Percentiles rank a stretch among this genome's conserved stretches.
phyloP scores from a whole-genome alignment of 2,888 invertebrate species.

The Microctonus hyperodae region DNA sequence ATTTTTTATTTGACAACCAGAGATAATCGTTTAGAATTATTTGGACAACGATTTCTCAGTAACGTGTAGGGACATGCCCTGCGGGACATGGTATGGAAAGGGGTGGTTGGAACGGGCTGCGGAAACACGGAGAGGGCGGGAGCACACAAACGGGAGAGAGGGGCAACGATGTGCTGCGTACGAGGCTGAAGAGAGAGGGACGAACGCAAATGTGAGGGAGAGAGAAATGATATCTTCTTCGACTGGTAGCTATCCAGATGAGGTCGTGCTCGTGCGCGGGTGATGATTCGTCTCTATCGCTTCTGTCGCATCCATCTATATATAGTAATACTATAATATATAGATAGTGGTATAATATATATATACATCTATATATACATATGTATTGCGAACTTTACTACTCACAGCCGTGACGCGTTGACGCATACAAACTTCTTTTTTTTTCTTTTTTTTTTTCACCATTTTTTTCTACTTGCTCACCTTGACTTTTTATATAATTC shows the following conservation, averaged over 20 bases:
- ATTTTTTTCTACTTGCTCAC: too few species aligned
- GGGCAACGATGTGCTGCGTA: slow-evolving; percentile 28
- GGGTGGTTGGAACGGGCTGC: slow-evolving; percentile 60
- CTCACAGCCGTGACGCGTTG: too few species aligned
- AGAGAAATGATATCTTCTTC: not conserved
- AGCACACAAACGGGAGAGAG: slow-evolving; percentile 31
- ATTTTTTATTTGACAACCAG: not conserved
- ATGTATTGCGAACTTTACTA: not conserved
- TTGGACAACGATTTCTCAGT: slow-evolving; percentile 48
- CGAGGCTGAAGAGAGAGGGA: slow-evolving; percentile 8
- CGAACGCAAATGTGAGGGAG: not conserved
- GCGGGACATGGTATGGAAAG: slow-evolving; percentile 61
- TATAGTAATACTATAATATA: not conserved
- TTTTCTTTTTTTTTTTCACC: too few species aligned
- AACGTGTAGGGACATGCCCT: slow-evolving; percentile 59
- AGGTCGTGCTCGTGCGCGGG: slow-evolving; percentile 1
- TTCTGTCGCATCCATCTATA: not conserved
- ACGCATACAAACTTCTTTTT: too few species aligned
- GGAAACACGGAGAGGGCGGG: slow-evolving; percentile 38
- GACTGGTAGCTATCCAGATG: slow-evolving; percentile 4
- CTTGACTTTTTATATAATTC: too few species aligned
- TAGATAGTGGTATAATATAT: not conserved
- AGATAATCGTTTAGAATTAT: slow-evolving; percentile 22
- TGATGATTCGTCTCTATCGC: not conserved
- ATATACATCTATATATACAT: not conserved